Evolutionary conservation across 64 coral and sea anemone species (phyloP).

Genomic region (Pocillopora damicornis): DNA sequence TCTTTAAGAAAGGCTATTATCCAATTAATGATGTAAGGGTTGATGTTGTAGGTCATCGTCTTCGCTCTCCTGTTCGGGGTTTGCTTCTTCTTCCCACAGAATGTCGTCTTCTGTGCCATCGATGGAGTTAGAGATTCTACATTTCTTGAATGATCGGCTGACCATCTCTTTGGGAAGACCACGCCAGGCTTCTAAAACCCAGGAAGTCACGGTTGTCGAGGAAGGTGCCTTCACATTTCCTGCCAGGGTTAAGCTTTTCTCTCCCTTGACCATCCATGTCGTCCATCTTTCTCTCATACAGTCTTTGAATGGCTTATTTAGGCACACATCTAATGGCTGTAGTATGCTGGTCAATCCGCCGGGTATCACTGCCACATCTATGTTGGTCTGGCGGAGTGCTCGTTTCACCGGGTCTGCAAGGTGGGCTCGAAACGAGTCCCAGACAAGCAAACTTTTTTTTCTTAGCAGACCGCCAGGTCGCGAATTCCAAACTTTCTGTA

Average conservation of each 20-base stretch:
- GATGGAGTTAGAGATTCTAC: conserved; percentile 33
- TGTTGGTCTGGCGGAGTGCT: conserved; percentile 8
- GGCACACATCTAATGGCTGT: conserved; percentile 39
- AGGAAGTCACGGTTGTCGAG: conserved; percentile 37
- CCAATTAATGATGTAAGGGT: too few species aligned
- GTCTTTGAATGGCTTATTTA: conserved; percentile 60
- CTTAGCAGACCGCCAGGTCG: conserved; percentile 29
- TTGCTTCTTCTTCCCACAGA: conserved; percentile 22
- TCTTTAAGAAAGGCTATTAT: too few species aligned
- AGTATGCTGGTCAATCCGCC: conserved; percentile 48
- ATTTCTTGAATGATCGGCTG: conserved; percentile 53
- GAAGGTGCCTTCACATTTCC: conserved; percentile 44
- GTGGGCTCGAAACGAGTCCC: conserved; percentile 40
- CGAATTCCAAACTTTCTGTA: conserved; percentile 38
- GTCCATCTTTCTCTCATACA: conserved; percentile 19
- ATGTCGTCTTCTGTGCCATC: conserved; percentile 55
- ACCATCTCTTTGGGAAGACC: conserved; percentile 17
- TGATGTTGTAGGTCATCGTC: background rate
- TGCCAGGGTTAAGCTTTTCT: conserved; percentile 6
- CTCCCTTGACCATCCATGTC: conserved; percentile 23
- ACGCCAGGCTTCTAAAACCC: conserved; percentile 42
- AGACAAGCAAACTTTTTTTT: conserved; percentile 50
- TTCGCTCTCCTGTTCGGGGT: background rate
- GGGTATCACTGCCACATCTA: conserved; percentile 40
- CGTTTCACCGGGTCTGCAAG: conserved; percentile 48